These are phyloP conservation scores for Apaloderma vittatum DNA, from an alignment of 2,113 vertebrate species.

Conservation along the genomic window DNA sequence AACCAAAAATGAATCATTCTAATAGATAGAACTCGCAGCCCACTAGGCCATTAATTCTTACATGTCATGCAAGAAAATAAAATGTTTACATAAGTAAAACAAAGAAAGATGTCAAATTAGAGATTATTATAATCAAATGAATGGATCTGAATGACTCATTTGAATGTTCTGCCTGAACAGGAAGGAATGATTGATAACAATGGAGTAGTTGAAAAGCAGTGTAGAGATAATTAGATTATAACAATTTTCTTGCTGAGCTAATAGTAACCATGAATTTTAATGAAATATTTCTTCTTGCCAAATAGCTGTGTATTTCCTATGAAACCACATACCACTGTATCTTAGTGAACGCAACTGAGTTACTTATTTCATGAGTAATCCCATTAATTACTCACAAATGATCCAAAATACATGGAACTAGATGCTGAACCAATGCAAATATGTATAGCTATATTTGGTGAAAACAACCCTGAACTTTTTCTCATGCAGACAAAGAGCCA, in stretches of 20 bases:
- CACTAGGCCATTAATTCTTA: constrained; percentile 38
- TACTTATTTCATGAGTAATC: constrained; percentile 3
- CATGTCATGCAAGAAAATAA: constrained; percentile 43
- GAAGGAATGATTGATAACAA: constrained; percentile 19
- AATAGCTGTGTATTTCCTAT: not conserved
- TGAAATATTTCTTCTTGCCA: constrained; percentile 38
- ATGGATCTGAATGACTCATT: constrained; percentile 37
- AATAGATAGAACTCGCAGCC: constrained; percentile 11
- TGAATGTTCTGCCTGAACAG: not conserved
- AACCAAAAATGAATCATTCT: constrained; percentile 50
- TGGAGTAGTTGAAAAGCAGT: constrained; percentile 15
- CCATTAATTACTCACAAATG: not conserved
- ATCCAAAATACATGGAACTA: not conserved
- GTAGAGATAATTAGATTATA: constrained; percentile 7
- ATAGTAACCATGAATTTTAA: constrained; percentile 37
- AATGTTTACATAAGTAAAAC: constrained; percentile 22
- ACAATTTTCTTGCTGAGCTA: constrained; percentile 22
- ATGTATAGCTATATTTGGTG: not conserved
- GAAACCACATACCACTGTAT: not conserved
- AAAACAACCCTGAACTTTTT: not conserved
- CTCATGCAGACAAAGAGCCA: not conserved
- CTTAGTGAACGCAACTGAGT: not conserved
- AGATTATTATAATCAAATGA: constrained; percentile 26
- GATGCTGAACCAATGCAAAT: not conserved
- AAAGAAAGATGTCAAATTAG: constrained; percentile 28